These are phyloP conservation scores for Crocallis elinguaria DNA, from an alignment of 2,888 invertebrate species.

Conservation along the genomic window DNA sequence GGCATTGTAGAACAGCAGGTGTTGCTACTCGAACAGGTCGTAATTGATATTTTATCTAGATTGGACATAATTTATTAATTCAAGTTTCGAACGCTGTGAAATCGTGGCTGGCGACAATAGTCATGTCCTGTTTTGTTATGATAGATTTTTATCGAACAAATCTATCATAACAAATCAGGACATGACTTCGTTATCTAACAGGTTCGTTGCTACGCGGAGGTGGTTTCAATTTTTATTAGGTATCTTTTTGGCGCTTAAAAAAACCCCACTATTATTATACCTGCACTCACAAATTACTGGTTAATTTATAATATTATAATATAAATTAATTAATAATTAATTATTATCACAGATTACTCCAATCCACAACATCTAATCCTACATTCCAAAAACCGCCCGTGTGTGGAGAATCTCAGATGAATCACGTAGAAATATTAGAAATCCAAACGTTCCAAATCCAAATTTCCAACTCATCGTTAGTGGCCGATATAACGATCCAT, in stretches of 20 bases:
- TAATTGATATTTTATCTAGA: slow-evolving; percentile 44
- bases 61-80: slow-evolving; percentile 30
- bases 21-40: slow-evolving; percentile 39
- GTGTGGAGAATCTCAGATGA: no score
- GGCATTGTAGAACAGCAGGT: slow-evolving; percentile 42
- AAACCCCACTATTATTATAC: no score
- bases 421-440: no score
- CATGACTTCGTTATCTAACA: background rate
- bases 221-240: background rate
- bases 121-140: slow-evolving; percentile 30
- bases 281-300: no score
- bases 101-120: slow-evolving; percentile 27
- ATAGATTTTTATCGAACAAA: slow-evolving; percentile 27
- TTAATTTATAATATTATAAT: no score
- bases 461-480: no score
- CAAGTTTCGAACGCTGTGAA: slow-evolving; percentile 21
- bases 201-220: slow-evolving; percentile 18
- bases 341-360: no score
- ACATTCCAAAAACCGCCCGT: no score
- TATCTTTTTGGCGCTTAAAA: background rate
- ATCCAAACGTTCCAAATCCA: no score
- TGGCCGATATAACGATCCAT: no score
- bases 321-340: no score
- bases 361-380: no score
- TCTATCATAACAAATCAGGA: background rate